A percentile compares a stretch with the other conserved stretches of the same genome.
Conservation (phyloP, 2,888 invertebrate species). For the Melangyna quadrimaculata region DNA sequence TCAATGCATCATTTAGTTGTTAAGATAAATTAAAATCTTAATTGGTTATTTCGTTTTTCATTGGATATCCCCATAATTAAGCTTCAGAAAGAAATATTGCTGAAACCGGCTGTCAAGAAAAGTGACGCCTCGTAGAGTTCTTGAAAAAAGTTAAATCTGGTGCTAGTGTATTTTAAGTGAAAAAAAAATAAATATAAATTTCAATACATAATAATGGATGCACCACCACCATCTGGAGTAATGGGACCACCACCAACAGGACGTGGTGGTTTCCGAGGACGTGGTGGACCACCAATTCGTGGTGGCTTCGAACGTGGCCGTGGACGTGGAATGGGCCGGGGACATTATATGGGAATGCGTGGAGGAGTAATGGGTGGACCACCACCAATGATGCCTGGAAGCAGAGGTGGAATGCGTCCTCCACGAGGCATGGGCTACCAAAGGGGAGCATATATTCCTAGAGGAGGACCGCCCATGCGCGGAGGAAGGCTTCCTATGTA, state of each 20-base stretch:
- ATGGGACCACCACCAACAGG: conserved; percentile 76
- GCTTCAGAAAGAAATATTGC: not conserved
- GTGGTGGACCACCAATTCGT: conserved; percentile 78
- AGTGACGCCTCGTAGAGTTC: conserved; percentile 39
- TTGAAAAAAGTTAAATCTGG: not conserved
- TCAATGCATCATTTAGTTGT: not conserved
- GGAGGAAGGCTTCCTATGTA: conserved; percentile 79
- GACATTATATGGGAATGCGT: conserved; percentile 79
- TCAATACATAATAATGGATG: conserved; percentile 45
- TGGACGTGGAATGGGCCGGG: conserved; percentile 80
- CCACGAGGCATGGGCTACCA: conserved; percentile 78
- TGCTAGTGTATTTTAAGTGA: not conserved
- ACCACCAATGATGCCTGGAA: conserved; percentile 75
- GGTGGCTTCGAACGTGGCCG: conserved; percentile 79
- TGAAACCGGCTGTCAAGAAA: conserved; percentile 40
- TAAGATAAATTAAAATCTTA: not conserved
- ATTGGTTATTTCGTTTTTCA: conserved; percentile 9
- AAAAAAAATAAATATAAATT: not conserved
- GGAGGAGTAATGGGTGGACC: conserved; percentile 74
- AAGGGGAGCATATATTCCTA: conserved; percentile 73
- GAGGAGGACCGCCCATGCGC: conserved; percentile 75
- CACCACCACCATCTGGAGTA: conserved; percentile 74
- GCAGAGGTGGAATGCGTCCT: conserved; percentile 78
- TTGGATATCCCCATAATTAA: not conserved
- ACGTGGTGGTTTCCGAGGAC: conserved; percentile 78